These are phyloP conservation scores for Chloroclystis v-ata DNA, from an alignment of 2,888 invertebrate species.

Conservation along the genomic window DNA sequence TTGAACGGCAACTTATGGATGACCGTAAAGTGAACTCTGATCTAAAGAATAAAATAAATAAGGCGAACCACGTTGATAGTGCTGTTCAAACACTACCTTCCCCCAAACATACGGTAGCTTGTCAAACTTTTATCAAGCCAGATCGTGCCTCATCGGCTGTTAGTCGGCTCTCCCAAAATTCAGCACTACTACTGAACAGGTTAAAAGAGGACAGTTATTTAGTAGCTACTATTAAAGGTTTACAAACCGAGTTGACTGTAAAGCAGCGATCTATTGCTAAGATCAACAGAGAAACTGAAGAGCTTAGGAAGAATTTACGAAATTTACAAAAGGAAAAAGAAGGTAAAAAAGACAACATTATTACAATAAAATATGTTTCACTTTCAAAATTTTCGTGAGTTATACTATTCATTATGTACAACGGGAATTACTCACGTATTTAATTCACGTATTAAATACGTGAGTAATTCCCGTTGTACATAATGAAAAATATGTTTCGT, in stretches of 20 bases:
- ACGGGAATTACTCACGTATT: no score
- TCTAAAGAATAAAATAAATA: constrained; percentile 76
- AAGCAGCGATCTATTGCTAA: constrained; percentile 86
- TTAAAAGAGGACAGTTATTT: constrained; percentile 86
- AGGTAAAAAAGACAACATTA: no score
- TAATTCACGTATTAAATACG: no score
- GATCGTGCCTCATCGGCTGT: constrained; percentile 68
- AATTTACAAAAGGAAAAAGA: constrained; percentile 88
- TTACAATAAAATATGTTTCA: no score
- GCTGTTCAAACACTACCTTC: constrained; percentile 72
- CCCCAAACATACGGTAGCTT: constrained; percentile 42
- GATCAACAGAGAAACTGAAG: constrained; percentile 86
- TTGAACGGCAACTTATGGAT: constrained; percentile 81
- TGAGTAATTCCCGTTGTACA: no score
- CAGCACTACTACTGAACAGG: constrained; percentile 67
- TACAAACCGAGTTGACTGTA: constrained; percentile 84
- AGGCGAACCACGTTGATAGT: constrained; percentile 46
- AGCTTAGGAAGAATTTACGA: constrained; percentile 85
- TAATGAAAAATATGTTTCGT: no score
- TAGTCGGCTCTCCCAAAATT: constrained; percentile 75
- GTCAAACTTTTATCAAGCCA: constrained; percentile 59
- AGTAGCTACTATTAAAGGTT: constrained; percentile 86
- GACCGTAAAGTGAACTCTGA: constrained; percentile 68
- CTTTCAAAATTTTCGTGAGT: no score
- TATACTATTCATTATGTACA: no score